Evolutionary conservation across 2,797 vertebrate genomes (phyloP).

Genomic region (Lycodopsis pacificus): DNA sequence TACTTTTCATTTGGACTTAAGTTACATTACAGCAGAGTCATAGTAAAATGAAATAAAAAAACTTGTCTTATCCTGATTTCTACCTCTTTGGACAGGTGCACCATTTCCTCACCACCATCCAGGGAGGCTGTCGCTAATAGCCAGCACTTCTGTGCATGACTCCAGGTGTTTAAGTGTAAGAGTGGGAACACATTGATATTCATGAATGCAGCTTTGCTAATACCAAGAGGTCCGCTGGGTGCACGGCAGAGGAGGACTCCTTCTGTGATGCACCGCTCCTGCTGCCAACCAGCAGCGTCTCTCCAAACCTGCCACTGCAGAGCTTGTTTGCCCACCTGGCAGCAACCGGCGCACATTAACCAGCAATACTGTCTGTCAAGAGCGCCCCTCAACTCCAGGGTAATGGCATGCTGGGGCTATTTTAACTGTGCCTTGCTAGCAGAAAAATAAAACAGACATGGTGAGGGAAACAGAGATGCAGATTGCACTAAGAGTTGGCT

Average conservation of each 20-base stretch:
- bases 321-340: slow-evolving; percentile 64
- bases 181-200: slow-evolving; percentile 37
- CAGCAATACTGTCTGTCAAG: slow-evolving; percentile 64
- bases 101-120: slow-evolving; percentile 6
- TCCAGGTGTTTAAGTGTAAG: slow-evolving; percentile 33
- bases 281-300: slow-evolving; percentile 24
- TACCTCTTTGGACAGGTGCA: neutral
- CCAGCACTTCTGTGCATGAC: slow-evolving; percentile 19
- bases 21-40: neutral
- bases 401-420: slow-evolving; percentile 50
- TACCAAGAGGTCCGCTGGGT: slow-evolving; percentile 32
- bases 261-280: slow-evolving; percentile 27
- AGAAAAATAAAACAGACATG: neutral
- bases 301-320: slow-evolving; percentile 46
- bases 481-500: slow-evolving; percentile 25
- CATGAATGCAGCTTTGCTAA: slow-evolving; percentile 36
- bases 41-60: neutral
- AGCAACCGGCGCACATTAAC: slow-evolving; percentile 71
- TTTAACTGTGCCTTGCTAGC: slow-evolving; percentile 33
- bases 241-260: slow-evolving; percentile 25
- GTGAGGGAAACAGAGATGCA: slow-evolving; percentile 18
- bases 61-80: slow-evolving; percentile 9
- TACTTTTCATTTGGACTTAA: neutral
- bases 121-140: slow-evolving; percentile 13
- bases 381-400: slow-evolving; percentile 66